Percentiles rank a stretch among this genome's conserved stretches.
Conservation (phyloP, 1,140 invertebrate genomes). For the Trachymyrmex septentrionalis region DNA sequence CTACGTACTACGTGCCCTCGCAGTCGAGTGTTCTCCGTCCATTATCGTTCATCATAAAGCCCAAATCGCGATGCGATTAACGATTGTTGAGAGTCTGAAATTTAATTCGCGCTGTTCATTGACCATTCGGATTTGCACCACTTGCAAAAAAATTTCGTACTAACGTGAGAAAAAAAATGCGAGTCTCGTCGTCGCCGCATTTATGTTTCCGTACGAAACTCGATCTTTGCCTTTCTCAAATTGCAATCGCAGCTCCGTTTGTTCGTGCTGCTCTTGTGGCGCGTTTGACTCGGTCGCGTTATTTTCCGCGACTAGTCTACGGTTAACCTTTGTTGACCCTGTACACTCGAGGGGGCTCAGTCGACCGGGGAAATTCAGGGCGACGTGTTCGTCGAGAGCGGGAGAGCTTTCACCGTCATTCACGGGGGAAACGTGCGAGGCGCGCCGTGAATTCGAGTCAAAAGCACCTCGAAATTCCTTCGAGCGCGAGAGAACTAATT, state of each 20-base stretch:
- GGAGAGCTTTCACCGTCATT: slow-evolving; percentile 37
- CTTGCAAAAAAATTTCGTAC: not conserved
- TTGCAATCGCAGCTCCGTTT: slow-evolving; percentile 38
- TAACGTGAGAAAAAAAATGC: not conserved
- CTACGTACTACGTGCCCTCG: slow-evolving; percentile 30
- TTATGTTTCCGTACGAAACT: not conserved
- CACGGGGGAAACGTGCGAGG: not conserved
- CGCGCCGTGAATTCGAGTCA: slow-evolving; percentile 30
- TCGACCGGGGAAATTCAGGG: slow-evolving; percentile 56
- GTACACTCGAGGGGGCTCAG: slow-evolving; percentile 53
- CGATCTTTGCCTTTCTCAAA: slow-evolving; percentile 20
- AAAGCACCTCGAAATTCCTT: slow-evolving; percentile 33
- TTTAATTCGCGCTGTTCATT: slow-evolving; percentile 5
- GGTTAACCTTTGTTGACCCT: slow-evolving; percentile 60
- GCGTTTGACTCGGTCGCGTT: slow-evolving; percentile 36
- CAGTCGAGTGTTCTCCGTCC: slow-evolving; percentile 1
- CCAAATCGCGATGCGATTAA: slow-evolving; percentile 13
- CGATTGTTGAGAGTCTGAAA: not conserved
- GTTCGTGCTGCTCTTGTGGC: slow-evolving; percentile 36
- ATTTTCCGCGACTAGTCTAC: slow-evolving; percentile 54
- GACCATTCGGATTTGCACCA: not conserved
- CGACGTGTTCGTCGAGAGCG: slow-evolving; percentile 47
- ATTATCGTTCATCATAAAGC: slow-evolving; percentile 39
- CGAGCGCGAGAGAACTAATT: slow-evolving; percentile 38
- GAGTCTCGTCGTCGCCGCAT: slow-evolving; percentile 12